Evolutionary conservation across 2,888 invertebrate species (phyloP).

Genomic region (Hybos culiciformis): DNA sequence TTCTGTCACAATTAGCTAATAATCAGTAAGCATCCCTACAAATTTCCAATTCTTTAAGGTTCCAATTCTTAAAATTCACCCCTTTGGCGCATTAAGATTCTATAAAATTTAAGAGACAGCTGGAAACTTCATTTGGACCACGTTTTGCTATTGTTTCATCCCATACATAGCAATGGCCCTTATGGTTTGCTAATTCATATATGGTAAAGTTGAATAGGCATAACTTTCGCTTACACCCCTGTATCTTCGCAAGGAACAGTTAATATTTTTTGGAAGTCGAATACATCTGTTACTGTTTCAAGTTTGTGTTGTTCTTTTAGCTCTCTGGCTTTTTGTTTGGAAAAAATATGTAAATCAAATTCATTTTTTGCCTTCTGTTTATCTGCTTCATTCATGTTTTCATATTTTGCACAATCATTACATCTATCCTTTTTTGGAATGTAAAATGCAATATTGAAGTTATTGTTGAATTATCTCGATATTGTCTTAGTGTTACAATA

Average conservation of each 20-base stretch:
- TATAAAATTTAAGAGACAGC: constrained; percentile 14
- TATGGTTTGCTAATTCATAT: constrained; percentile 11
- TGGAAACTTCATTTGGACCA: constrained; percentile 18
- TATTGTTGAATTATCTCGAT: constrained; percentile 12
- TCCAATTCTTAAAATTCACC: no score
- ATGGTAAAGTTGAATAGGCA: constrained; percentile 17
- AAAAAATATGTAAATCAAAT: not conserved
- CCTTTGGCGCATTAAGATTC: constrained; percentile 3
- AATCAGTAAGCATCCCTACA: no score
- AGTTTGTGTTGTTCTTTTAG: constrained; percentile 1
- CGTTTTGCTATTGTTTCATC: constrained; percentile 16
- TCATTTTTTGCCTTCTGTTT: constrained; percentile 3
- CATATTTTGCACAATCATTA: constrained; percentile 10
- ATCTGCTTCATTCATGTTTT: constrained; percentile 4
- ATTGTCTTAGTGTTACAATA: not conserved
- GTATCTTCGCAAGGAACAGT: constrained; percentile 11
- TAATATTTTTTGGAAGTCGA: constrained; percentile 16
- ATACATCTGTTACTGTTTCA: constrained; percentile 9
- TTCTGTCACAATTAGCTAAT: no score
- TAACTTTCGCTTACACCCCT: constrained; percentile 12
- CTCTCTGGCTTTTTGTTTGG: constrained; percentile 1
- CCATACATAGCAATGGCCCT: constrained; percentile 18
- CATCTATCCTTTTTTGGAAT: no score
- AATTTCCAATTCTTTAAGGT: no score
- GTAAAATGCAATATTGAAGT: constrained; percentile 14